Evolutionary conservation across 2,888 invertebrate species (phyloP), one percentile per base, ranked within the genome.

Genomic region (Lymantria dispar): DNA sequence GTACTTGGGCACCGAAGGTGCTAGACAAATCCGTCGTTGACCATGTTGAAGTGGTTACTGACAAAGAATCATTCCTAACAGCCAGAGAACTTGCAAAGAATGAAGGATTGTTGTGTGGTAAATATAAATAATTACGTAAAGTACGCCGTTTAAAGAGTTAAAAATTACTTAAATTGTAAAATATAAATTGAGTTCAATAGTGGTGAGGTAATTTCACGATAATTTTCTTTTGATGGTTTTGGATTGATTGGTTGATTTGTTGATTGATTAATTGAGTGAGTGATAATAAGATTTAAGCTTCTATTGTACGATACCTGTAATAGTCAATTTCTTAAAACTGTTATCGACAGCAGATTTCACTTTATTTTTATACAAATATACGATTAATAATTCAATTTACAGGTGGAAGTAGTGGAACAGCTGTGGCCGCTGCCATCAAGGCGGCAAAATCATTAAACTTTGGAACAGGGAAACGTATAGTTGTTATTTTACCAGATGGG

Each of bases 1-100:
- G 98, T 76, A 97, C 98, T 81, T 98, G 98, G 79, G 86, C 96
- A 43, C 98, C 98, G 3, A 97, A 97, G 1, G 97, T 98, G 13
- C 87, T 97, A 57, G 96, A 96, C 84, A 93, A 94, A 44, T 87
- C 84, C 7, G 92, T 95, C 2, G 93, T 98, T 0, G 98, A 98
- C 79, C 81, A 89, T 48, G 98, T 98, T 96, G 87, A 95, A 47
- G 98, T 98, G 80, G 92, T 94, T 2, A 92, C 89, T 14, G 98
- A 98, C 75, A 89, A 93, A 57, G 95, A 96, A 57, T 94, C 97
- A 0, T 94, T 99, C 47, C 87, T 93, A 10, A 95, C 96, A 94
- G 94, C 98, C 0, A 92, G 98, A 53, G 92, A 96, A 58, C 87
- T 99, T 13, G 98, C 98, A 52, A 92, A 92, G 47, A 95, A 97